Evolutionary conservation across 2,797 vertebrate genomes (phyloP).

Genomic region (Bradypus variegatus): DNA sequence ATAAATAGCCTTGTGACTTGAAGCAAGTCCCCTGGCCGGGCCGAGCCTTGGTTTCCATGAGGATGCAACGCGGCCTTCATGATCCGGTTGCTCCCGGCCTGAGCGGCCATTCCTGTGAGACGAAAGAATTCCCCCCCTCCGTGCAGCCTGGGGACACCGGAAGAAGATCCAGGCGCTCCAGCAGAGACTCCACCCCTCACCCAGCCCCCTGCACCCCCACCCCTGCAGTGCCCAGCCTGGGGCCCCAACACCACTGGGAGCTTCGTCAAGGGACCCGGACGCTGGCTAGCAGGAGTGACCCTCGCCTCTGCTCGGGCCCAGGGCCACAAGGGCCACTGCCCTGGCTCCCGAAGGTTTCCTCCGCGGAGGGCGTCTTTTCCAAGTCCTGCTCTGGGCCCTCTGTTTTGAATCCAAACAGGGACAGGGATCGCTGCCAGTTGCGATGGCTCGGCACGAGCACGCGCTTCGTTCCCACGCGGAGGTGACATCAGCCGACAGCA

Average conservation of each 20-base stretch:
- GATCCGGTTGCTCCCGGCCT: background rate
- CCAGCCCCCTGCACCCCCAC: background rate
- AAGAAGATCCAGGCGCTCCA: accelerated
- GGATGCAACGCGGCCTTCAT: background rate
- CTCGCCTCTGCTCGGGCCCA: background rate
- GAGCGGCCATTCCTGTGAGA: background rate
- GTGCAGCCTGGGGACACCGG: accelerated
- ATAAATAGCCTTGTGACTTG: background rate
- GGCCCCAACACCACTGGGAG: background rate
- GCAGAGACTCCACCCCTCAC: background rate
- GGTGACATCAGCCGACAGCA: background rate
- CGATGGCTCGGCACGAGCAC: background rate
- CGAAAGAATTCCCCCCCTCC: background rate
- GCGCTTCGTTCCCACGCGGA: background rate
- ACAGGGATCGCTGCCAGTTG: background rate
- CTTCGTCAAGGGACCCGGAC: background rate
- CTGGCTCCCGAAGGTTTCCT: background rate
- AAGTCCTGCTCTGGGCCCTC: background rate
- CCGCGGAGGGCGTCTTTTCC: background rate
- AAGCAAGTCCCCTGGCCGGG: background rate
- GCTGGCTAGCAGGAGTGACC: accelerated
- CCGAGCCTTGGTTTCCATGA: background rate
- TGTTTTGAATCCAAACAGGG: slow-evolving; percentile 8
- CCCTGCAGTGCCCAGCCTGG: too few species aligned
- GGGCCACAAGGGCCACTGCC: background rate